Evolutionary conservation across 2,113 vertebrate genomes (phyloP), one percentile per base, ranked within the genome.

Genomic region (Perccottus glenii): DNA sequence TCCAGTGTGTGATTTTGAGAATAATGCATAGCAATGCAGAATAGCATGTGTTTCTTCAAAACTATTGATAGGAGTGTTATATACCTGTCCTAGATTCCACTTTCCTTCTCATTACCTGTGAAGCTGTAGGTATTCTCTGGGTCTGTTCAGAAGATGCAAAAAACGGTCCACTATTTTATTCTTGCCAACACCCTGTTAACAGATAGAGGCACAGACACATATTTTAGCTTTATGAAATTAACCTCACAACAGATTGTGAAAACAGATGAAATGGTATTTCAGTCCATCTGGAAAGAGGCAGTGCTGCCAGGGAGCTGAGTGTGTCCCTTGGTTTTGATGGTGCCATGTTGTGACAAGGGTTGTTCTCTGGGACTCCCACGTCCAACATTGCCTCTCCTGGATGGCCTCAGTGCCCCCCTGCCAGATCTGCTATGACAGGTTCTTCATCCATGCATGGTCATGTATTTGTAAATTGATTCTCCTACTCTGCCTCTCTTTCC

Each of bases 161-260:
- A 99, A 99, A 81, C 95, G 88, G 86, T 99, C 98, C 70, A 96
- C 95, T 46, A 99, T 91, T 88, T 99, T 99, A 89, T 99, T 99
- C 82, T 99, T 99, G 35, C 98, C 98, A 11, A 99, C 98, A 7
- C 98, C 98, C 98, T 99, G 80, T 43, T 71, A 68, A 68, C 11
- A 33, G 12, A 81, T 2, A 36, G 0, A 56, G 15, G 44, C 10
- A 64, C 3, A 52, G 15, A 40, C 8, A n/a, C 27, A 44, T 15
- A 33, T 11, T 36, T 36, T 55, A 55, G 33, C 52, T n/a, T 7
- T 11, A 55, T 36, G 14, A 5, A 36, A 36, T 36, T 19, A 12
- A 32, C 19, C 33, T 53, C 16, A 50, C 4, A 27, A 53, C 33
- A 53, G 33, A 36, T 14, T 35, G 51, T 36, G 11, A 36, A 12